A percentile compares a stretch with the other conserved stretches of the same genome.
These are phyloP conservation scores for Deroptyus accipitrinus DNA, from an alignment of 2,113 vertebrate genomes.

Conservation along the genomic window DNA sequence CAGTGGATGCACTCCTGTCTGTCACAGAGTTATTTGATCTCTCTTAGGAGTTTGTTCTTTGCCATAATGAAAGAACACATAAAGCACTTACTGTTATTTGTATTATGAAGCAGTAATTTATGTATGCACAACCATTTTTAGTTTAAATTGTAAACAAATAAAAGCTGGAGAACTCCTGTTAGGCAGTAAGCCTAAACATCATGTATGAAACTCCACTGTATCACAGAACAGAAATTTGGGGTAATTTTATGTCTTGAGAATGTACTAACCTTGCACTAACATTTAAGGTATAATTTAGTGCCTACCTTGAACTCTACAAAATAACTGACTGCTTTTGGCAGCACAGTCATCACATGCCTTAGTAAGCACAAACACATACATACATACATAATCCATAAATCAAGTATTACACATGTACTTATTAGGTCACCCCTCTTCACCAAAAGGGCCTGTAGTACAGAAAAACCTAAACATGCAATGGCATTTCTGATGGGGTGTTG, in stretches of 20 bases:
- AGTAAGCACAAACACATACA: neutral
- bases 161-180: neutral
- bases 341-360: neutral
- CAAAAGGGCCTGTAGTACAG: neutral
- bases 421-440: neutral
- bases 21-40: neutral
- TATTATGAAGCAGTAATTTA: neutral
- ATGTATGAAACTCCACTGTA: neutral
- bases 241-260: neutral
- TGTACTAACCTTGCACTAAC: neutral
- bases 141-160: neutral
- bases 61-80: neutral
- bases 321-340: neutral
- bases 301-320: neutral
- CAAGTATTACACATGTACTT: neutral
- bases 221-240: neutral
- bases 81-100: neutral
- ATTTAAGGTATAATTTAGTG: neutral
- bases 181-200: neutral
- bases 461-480: neutral
- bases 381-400: neutral
- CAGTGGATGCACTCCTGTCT: neutral
- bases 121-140: neutral
- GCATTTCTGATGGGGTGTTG: neutral
- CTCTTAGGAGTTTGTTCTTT: neutral